A percentile compares a stretch with the other conserved stretches of the same genome.
Conservation (phyloP, 2,113 vertebrate species). For the Arothron firmamentum region DNA sequence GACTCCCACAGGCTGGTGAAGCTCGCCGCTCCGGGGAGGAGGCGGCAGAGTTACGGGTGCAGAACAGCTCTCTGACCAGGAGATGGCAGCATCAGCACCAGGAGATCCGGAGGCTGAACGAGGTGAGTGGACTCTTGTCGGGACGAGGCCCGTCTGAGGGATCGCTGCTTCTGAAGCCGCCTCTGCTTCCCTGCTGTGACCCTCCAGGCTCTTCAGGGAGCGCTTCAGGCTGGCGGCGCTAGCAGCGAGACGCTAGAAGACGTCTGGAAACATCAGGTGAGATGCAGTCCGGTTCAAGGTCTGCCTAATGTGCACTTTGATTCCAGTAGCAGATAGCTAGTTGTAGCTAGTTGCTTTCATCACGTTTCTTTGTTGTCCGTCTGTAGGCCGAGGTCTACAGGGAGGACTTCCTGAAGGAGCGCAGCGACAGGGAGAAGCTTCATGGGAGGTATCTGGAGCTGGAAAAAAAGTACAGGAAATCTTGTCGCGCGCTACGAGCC, state of each 20-base stretch:
- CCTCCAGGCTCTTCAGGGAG: conserved; percentile 45
- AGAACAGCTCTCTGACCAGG: conserved; percentile 41
- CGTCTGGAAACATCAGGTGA: conserved; percentile 68
- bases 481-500: conserved; percentile 43
- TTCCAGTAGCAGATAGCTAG: no score
- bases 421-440: conserved; percentile 58
- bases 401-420: conserved; percentile 66
- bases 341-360: no score
- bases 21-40: conserved; percentile 24
- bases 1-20: conserved; percentile 20
- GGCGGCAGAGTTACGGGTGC: conserved; percentile 24
- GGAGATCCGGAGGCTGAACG: conserved; percentile 63
- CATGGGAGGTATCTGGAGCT: conserved; percentile 52
- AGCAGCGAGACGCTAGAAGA: conserved; percentile 36
- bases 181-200: neutral
- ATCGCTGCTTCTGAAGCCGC: neutral
- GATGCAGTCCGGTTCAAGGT: neutral
- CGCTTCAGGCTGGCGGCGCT: neutral
- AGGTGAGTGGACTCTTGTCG: conserved; percentile 28
- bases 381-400: conserved; percentile 62
- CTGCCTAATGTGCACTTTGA: no score
- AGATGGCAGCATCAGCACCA: conserved; percentile 48
- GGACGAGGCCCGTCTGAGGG: neutral
- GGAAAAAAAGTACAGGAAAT: conserved; percentile 51
- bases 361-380: neutral